Evolutionary conservation across 2,797 vertebrate genomes (phyloP), one percentile per base, ranked within the genome.

Genomic region (Carcharodon carcharias): DNA sequence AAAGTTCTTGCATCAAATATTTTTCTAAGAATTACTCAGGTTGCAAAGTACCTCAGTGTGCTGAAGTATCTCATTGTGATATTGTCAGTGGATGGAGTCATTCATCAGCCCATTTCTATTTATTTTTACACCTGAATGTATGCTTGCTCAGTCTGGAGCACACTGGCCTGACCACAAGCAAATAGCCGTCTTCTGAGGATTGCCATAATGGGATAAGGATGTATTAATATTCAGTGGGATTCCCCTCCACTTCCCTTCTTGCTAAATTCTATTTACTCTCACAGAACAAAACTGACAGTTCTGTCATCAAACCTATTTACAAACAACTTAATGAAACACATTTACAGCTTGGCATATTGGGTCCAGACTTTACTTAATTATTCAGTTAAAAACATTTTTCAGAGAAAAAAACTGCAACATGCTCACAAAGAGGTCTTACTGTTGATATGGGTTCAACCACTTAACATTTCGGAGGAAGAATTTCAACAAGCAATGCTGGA

Each of bases 71-170:
- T 95, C 94, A 95, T 71, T 95, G 69, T 95, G 31, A 95, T 18
- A 7, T 77, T 73, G 45, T 77, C 69, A 95, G 69, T 31, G 56
- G 69, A n/a, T 56, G 50, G 28, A 95, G 94, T 35, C 69, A 77
- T 95, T 54, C 69, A 73, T 95, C 94, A 95, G 69, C 94, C 45
- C 50, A 58, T 18, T 77, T 95, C 69, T 95, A 56, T 95, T 95
- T 95, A 95, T 95, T 95, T 95, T 95, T 58, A 77, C 94, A 95
- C 94, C 94, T 95, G 94, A 77, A 95, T 95, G 69, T 95, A 69
- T 77, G 28, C 94, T 95, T 77, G 94, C 54, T 95, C 94, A 35
- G 69, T 73, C 94, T 56, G 50, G 69, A 77, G 94, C 54, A 77
- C 67, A 73, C 31, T 56, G 45, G 94, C 69, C 50, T 77, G 50